These are phyloP conservation scores for Coendou prehensilis DNA, from an alignment of 2,797 vertebrate genomes.

Conservation along the genomic window DNA sequence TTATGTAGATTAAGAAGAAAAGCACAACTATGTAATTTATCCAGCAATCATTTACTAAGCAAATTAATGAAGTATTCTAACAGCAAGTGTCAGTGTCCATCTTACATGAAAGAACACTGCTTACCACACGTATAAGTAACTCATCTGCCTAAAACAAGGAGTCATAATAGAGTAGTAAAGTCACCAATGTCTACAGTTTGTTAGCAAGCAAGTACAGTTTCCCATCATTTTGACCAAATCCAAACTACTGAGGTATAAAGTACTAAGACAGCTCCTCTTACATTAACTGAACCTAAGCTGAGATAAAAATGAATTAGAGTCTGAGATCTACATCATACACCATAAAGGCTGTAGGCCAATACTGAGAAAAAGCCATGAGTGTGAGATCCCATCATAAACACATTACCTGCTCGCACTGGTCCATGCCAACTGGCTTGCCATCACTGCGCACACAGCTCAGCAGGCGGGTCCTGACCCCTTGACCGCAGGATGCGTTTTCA, in stretches of 20 bases:
- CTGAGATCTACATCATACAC: not conserved
- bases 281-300: not conserved
- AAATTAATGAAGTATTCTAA: not conserved
- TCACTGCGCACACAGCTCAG: slow-evolving; percentile 95
- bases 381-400: not conserved
- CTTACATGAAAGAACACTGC: not conserved
- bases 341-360: not conserved
- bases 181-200: not conserved
- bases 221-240: not conserved
- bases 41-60: not conserved
- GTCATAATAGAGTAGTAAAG: not conserved
- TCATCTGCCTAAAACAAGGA: not conserved
- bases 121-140: not conserved
- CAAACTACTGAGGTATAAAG: not conserved
- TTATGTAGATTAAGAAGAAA: slow-evolving; percentile 20
- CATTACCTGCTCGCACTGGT: slow-evolving; percentile 93
- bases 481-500: slow-evolving; percentile 94
- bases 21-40: not conserved
- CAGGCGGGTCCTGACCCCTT: slow-evolving; percentile 92
- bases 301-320: not conserved
- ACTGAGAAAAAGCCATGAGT: not conserved
- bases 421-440: slow-evolving; percentile 89
- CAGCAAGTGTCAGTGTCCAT: not conserved
- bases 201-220: not conserved
- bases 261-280: not conserved